phyloP scores from a whole-genome alignment of 2,888 invertebrate genomes.

The Nemurella pictetii region DNA sequence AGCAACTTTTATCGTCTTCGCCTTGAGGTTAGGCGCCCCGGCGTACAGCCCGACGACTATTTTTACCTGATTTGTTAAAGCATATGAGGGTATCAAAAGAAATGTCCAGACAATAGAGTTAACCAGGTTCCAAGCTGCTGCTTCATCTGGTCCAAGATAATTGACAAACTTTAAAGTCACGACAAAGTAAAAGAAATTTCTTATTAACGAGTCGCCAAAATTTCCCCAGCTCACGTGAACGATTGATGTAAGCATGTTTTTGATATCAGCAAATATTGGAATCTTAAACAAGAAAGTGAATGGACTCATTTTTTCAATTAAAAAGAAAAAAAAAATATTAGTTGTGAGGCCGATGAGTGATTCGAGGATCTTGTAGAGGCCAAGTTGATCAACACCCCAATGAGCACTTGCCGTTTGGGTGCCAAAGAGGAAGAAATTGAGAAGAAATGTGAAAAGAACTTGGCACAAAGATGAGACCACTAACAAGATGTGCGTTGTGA shows the following conservation, averaged over 20 bases:
- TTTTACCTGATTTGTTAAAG: conserved; percentile 6
- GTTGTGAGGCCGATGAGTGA: neutral
- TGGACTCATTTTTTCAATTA: conserved; percentile 8
- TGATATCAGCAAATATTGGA: neutral
- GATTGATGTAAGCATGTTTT: neutral
- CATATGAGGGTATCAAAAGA: neutral
- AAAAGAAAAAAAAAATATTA: neutral
- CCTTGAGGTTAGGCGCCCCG: neutral
- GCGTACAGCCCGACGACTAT: neutral
- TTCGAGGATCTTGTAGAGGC: neutral
- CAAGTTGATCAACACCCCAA: neutral
- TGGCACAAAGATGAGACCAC: neutral
- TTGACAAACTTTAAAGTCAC: conserved; percentile 11
- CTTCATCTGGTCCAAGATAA: neutral
- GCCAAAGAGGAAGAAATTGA: conserved; percentile 5
- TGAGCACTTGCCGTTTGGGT: neutral
- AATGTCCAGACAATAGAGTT: conserved; percentile 9
- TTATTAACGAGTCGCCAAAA: neutral
- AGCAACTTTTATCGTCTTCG: neutral
- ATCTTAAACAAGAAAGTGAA: neutral
- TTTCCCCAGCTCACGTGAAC: conserved; percentile 8
- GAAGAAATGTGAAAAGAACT: neutral
- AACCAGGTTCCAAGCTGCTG: neutral
- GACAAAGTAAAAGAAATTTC: conserved; percentile 1
- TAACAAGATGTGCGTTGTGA: neutral